Evolutionary conservation across 2,888 invertebrate species (phyloP).

Genomic region (Congeria kusceri): DNA sequence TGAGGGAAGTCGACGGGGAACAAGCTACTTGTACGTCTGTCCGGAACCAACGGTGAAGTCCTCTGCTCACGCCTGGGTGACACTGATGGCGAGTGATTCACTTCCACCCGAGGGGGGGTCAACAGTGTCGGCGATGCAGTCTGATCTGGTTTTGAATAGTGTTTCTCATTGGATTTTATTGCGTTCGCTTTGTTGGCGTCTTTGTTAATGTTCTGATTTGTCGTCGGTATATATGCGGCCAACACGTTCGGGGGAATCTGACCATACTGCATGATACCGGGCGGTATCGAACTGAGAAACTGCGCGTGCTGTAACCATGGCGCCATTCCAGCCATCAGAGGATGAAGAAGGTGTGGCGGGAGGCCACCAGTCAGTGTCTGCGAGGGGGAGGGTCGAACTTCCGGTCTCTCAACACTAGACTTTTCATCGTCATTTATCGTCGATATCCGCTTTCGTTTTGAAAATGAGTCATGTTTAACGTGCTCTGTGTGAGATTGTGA

Average conservation of each 20-base stretch:
- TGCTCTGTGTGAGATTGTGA: conserved; percentile 28
- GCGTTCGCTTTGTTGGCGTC: conserved; percentile 10
- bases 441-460: conserved; percentile 34
- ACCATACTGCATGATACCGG: conserved; percentile 42
- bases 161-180: conserved; percentile 23
- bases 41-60: conserved; percentile 14
- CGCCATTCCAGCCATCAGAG: conserved; percentile 57
- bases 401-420: conserved; percentile 29
- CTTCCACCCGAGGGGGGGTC: conserved; percentile 40
- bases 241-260: conserved; percentile 55
- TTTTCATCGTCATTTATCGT: conserved; percentile 26
- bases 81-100: conserved; percentile 26
- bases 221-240: conserved; percentile 52
- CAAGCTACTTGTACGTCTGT: conserved; percentile 56
- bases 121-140: conserved; percentile 23
- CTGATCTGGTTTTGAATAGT: conserved; percentile 27
- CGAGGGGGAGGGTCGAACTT: conserved; percentile 25
- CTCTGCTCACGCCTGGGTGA: conserved; percentile 22
- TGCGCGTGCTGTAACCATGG: conserved; percentile 63
- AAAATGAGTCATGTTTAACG: conserved; percentile 41
- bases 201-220: no score
- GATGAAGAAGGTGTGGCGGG: conserved; percentile 51
- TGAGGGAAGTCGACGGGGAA: conserved; percentile 64
- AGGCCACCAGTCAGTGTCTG: conserved; percentile 18
- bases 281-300: conserved; percentile 48